These are phyloP conservation scores for Siniperca knerii DNA, from an alignment of 2,113 vertebrate genomes.

Conservation along the genomic window DNA sequence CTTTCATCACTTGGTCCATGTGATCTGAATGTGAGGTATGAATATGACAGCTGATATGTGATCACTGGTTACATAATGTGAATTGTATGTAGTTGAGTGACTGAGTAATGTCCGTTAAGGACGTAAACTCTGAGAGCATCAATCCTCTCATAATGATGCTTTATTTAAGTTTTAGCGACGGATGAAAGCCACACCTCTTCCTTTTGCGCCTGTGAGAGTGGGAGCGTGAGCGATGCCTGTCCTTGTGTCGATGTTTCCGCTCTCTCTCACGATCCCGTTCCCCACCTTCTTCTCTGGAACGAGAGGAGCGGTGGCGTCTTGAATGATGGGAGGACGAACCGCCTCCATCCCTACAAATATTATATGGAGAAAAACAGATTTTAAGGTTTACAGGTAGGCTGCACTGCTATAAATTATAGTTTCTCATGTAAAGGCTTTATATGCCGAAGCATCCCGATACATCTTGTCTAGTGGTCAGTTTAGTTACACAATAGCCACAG, in stretches of 20 bases:
- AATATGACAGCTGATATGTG: not conserved
- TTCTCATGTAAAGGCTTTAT: not conserved
- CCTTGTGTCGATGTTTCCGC: constrained; percentile 85
- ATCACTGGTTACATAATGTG: not conserved
- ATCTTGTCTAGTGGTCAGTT: not conserved
- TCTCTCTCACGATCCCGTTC: constrained; percentile 81
- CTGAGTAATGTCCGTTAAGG: not conserved
- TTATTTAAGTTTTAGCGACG: not conserved
- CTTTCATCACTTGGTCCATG: not conserved
- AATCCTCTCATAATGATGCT: not conserved
- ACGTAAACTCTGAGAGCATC: rapidly evolving
- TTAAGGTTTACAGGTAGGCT: not conserved
- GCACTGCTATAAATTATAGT: not conserved
- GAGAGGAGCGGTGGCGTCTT: constrained; percentile 82
- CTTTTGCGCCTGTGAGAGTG: constrained; percentile 85
- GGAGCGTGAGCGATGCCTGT: constrained; percentile 84
- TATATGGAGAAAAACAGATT: not conserved
- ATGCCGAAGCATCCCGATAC: not conserved
- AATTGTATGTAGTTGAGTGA: not conserved
- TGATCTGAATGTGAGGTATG: not conserved
- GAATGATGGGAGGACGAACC: constrained; percentile 84
- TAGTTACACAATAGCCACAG: not conserved
- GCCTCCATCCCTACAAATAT: constrained; percentile 79
- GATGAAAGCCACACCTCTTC: constrained; percentile 78
- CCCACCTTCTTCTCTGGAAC: constrained; percentile 79